Conservation (phyloP, 2,113 vertebrate species). For the Salminus brasiliensis region DNA sequence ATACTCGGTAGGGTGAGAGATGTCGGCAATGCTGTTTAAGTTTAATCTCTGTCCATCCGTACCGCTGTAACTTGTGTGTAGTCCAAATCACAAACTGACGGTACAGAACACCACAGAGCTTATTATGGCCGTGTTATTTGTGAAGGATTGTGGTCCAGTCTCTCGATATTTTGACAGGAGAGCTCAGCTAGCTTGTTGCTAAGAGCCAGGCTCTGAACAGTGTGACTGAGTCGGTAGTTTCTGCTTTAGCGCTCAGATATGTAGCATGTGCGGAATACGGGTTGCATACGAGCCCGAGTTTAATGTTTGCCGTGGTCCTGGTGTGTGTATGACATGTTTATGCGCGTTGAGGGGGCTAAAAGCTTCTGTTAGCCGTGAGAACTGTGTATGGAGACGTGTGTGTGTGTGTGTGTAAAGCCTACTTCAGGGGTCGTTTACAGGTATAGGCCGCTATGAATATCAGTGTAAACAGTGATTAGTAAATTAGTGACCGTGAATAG, state of each 20-base stretch:
- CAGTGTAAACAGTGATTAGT: too few relatives aligned
- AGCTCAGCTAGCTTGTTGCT: conserved; percentile 14
- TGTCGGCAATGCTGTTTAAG: neutral
- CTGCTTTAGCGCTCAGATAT: too few relatives aligned
- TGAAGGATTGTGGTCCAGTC: neutral
- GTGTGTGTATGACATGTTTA: too few relatives aligned
- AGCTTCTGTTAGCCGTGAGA: too few relatives aligned
- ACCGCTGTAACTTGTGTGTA: neutral
- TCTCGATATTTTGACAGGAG: neutral
- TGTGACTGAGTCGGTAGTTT: neutral
- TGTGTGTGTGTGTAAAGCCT: too few relatives aligned
- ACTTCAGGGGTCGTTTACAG: too few relatives aligned
- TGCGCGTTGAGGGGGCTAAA: too few relatives aligned
- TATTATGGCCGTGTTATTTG: neutral
- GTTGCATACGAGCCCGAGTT: neutral
- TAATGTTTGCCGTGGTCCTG: neutral
- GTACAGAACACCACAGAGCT: rapidly evolving
- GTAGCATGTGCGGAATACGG: neutral
- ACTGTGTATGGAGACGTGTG: too few relatives aligned
- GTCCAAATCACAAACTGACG: neutral
- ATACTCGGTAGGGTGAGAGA: conserved; percentile 78
- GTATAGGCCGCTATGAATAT: too few relatives aligned
- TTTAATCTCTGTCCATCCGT: conserved; percentile 78
- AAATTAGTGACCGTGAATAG: too few relatives aligned
- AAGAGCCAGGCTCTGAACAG: neutral